phyloP scores from a whole-genome alignment of 1,140 invertebrate genomes.

The Conus ventricosus region DNA sequence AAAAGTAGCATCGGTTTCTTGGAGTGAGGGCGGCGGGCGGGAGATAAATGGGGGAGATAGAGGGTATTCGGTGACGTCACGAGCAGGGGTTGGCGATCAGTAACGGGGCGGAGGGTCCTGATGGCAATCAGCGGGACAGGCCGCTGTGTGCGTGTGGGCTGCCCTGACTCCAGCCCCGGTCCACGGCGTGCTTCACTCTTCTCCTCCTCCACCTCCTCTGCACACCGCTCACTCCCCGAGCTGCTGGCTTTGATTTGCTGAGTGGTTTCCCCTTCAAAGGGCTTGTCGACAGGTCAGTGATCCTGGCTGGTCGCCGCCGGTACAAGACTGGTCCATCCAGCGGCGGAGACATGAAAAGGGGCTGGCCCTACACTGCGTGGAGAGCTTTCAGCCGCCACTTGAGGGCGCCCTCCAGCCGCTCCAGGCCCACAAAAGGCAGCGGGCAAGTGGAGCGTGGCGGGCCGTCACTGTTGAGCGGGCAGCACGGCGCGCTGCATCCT shows the following conservation, averaged over 20 bases:
- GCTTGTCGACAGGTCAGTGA: background rate
- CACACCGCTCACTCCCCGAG: background rate
- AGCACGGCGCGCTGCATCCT: background rate
- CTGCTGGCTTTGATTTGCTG: background rate
- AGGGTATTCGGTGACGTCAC: background rate
- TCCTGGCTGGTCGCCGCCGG: background rate
- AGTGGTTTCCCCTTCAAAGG: background rate
- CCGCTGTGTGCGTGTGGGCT: background rate
- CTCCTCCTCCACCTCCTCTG: background rate
- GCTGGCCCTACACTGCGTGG: background rate
- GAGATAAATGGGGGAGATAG: background rate
- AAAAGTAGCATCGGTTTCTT: conserved; percentile 7
- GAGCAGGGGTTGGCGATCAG: background rate
- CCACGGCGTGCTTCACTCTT: background rate
- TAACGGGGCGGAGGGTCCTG: background rate
- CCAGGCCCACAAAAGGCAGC: background rate
- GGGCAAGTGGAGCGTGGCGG: background rate
- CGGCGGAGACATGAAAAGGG: background rate
- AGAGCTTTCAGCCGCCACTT: background rate
- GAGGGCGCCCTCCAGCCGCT: background rate
- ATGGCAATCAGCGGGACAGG: background rate
- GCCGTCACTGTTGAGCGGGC: background rate
- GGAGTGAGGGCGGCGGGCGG: background rate
- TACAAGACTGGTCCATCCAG: background rate
- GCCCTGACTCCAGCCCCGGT: background rate